Evolutionary conservation across 2,888 invertebrate genomes (phyloP).

Genomic region (Liposcelis brunnea): DNA sequence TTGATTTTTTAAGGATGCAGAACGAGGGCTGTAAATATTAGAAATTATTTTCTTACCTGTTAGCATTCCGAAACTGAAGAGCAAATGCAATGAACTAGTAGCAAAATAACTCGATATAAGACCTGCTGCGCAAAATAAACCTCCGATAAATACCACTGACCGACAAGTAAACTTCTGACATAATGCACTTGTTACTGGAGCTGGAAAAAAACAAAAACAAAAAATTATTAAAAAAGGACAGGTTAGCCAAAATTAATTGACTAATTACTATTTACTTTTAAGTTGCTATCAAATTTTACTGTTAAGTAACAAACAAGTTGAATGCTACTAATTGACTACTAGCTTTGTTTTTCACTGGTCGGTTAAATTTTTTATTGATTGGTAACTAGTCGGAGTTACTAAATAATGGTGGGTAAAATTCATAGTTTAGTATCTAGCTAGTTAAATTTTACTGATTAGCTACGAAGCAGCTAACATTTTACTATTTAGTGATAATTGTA

Average conservation of each 20-base stretch:
- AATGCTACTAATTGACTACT: too few relatives aligned
- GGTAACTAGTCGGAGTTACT: too few relatives aligned
- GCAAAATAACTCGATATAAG: slow-evolving; percentile 73
- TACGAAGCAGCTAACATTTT: too few relatives aligned
- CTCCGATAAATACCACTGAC: slow-evolving; percentile 67
- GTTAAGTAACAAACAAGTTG: too few relatives aligned
- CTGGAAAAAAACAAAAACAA: slow-evolving; percentile 30
- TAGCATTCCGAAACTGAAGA: slow-evolving; percentile 44
- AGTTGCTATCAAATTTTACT: too few relatives aligned
- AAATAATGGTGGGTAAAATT: too few relatives aligned
- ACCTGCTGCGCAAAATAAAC: slow-evolving; percentile 62
- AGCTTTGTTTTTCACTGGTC: too few relatives aligned
- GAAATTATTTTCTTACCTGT: slow-evolving; percentile 5
- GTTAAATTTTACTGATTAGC: too few relatives aligned
- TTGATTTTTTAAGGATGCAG: background rate
- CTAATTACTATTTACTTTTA: too few relatives aligned
- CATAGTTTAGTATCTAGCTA: too few relatives aligned
- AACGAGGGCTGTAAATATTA: slow-evolving; percentile 10
- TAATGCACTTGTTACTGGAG: slow-evolving; percentile 68
- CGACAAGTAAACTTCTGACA: slow-evolving; percentile 70
- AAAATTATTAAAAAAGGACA: slow-evolving; percentile 5
- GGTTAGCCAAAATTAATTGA: slow-evolving; percentile 10
- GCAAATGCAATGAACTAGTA: slow-evolving; percentile 57
- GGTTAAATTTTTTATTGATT: too few relatives aligned
- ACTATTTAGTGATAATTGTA: too few relatives aligned